A percentile compares a stretch with the other conserved stretches of the same genome.
Conservation (phyloP, 2,888 invertebrate species). For the Aporophyla nigra region DNA sequence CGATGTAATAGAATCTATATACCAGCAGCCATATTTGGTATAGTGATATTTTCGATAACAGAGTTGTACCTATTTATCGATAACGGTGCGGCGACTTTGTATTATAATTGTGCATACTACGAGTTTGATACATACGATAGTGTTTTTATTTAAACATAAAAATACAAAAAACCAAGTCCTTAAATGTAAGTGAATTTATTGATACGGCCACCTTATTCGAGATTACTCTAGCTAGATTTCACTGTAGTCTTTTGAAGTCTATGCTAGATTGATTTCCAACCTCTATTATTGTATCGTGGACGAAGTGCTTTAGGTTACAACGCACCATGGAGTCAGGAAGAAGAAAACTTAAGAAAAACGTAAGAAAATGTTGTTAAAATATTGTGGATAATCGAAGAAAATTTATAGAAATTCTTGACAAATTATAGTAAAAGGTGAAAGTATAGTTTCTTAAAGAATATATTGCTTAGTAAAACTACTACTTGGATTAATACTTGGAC, state of each 20-base stretch:
- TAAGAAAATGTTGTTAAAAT: not conserved
- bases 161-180: not conserved
- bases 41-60: constrained; percentile 7
- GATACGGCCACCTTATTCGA: not conserved
- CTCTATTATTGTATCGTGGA: not conserved
- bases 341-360: not conserved
- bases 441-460: not conserved
- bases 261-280: not conserved
- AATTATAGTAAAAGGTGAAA: not conserved
- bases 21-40: not conserved
- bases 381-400: not conserved
- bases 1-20: not conserved
- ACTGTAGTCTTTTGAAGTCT: not conserved
- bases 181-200: constrained; percentile 5
- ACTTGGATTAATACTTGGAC: too few relatives aligned
- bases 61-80: not conserved
- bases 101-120: not conserved
- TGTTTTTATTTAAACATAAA: not conserved
- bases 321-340: not conserved
- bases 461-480: not conserved
- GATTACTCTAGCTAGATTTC: constrained; percentile 11
- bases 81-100: not conserved
- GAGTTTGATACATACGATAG: not conserved
- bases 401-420: constrained; percentile 5
- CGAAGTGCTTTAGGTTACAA: not conserved